A percentile compares a stretch with the other conserved stretches of the same genome.
These are phyloP conservation scores for Scleropages formosus DNA, from an alignment of 2,797 vertebrate species.

Conservation along the genomic window DNA sequence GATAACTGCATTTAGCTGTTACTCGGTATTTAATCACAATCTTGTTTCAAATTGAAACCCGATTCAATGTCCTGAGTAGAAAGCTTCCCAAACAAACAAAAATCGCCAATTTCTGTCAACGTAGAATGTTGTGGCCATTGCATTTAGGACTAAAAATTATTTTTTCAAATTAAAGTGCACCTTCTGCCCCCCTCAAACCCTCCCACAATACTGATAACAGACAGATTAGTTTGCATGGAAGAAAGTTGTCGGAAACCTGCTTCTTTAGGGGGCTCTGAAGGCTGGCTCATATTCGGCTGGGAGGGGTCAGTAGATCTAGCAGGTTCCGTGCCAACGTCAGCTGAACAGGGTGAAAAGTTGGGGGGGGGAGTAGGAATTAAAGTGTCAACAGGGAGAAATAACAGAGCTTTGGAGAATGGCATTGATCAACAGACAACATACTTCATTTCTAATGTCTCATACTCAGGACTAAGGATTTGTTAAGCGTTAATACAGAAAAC, in stretches of 20 bases:
- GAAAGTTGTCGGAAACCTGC: conserved; percentile 60
- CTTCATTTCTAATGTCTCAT: background rate
- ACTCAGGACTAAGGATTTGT: too few species aligned
- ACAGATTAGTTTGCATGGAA: conserved; percentile 22
- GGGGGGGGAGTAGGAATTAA: conserved; percentile 16
- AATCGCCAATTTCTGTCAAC: too few species aligned
- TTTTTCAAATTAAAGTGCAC: background rate
- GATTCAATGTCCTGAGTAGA: too few species aligned
- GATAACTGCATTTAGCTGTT: too few species aligned
- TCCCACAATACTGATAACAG: conserved; percentile 5
- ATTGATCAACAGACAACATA: conserved; percentile 18
- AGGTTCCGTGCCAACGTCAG: conserved; percentile 31
- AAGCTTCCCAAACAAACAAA: too few species aligned
- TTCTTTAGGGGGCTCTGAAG: conserved; percentile 66
- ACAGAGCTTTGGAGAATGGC: conserved; percentile 24
- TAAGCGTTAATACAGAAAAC: too few species aligned
- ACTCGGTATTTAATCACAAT: too few species aligned
- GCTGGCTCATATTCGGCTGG: conserved; percentile 69
- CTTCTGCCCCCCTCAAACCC: background rate
- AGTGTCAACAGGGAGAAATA: conserved; percentile 23
- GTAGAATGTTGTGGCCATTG: too few species aligned
- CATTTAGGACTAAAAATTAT: too few species aligned
- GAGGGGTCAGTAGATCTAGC: conserved; percentile 32
- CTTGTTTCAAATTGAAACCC: too few species aligned
- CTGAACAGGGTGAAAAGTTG: conserved; percentile 26